Percentiles rank a stretch among this genome's conserved stretches.
These are phyloP conservation scores for Macrochelys suwanniensis DNA, from an alignment of 2,797 vertebrate species.

Conservation along the genomic window DNA sequence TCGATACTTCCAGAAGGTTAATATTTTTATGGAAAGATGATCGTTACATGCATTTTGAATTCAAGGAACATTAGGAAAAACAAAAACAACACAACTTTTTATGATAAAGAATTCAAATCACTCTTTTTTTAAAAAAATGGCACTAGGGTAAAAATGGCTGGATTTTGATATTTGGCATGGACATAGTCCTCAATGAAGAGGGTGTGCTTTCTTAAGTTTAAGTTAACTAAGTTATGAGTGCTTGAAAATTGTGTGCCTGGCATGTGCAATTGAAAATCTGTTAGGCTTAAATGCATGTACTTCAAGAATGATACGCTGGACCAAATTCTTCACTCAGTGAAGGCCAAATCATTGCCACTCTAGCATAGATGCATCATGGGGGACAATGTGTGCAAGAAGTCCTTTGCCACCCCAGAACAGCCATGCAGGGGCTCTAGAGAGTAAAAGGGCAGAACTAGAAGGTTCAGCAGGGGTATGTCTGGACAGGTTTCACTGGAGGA, in stretches of 20 bases:
- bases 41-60: neutral
- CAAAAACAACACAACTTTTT: neutral
- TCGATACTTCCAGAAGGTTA: neutral
- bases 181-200: neutral
- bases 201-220: neutral
- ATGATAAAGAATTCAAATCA: neutral
- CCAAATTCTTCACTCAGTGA: neutral
- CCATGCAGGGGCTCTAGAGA: too few species aligned
- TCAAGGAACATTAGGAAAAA: neutral
- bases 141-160: neutral
- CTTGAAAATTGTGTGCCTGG: accelerated
- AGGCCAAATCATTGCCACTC: too few species aligned
- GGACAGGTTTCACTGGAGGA: too few species aligned
- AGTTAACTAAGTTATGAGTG: neutral
- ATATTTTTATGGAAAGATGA: constrained; percentile 4
- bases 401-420: too few species aligned
- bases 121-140: neutral
- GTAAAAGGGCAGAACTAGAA: too few species aligned
- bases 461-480: too few species aligned
- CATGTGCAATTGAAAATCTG: neutral
- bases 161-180: neutral
- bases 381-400: too few species aligned
- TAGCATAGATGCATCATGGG: too few species aligned
- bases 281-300: neutral
- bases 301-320: neutral